Percentiles rank a stretch among this genome's conserved stretches.
phyloP scores from a whole-genome alignment of 2,113 vertebrate species.

The Crocuta crocuta region DNA sequence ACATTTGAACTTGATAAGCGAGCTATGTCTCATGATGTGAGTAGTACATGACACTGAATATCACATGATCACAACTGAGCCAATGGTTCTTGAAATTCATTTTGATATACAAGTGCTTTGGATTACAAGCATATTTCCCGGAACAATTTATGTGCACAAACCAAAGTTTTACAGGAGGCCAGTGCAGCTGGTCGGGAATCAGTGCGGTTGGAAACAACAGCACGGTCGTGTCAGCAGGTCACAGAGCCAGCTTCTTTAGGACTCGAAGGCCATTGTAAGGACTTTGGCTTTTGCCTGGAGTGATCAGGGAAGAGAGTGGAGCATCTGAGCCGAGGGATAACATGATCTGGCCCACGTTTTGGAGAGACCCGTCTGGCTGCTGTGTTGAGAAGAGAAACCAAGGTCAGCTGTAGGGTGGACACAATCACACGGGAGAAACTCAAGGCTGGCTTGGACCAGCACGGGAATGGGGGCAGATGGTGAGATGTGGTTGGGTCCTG shows the following conservation, averaged over 20 bases:
- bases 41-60: no score
- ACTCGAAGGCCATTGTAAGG: accelerated
- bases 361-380: not conserved
- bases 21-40: no score
- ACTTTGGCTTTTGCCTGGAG: not conserved
- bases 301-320: not conserved
- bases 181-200: not conserved
- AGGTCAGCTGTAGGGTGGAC: not conserved
- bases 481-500: not conserved
- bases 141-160: no score
- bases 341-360: accelerated
- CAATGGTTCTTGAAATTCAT: no score
- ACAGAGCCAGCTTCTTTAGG: not conserved
- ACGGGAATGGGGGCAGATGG: not conserved
- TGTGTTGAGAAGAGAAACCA: not conserved
- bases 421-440: not conserved
- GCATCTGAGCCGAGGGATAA: not conserved
- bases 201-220: accelerated
- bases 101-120: no score
- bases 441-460: not conserved
- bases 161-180: no score
- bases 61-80: no score
- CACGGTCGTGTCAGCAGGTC: not conserved
- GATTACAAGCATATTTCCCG: no score
- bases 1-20: no score